These are phyloP conservation scores for Drosophila chauvacae DNA, from an alignment of 1,140 invertebrate species.

Conservation along the genomic window DNA sequence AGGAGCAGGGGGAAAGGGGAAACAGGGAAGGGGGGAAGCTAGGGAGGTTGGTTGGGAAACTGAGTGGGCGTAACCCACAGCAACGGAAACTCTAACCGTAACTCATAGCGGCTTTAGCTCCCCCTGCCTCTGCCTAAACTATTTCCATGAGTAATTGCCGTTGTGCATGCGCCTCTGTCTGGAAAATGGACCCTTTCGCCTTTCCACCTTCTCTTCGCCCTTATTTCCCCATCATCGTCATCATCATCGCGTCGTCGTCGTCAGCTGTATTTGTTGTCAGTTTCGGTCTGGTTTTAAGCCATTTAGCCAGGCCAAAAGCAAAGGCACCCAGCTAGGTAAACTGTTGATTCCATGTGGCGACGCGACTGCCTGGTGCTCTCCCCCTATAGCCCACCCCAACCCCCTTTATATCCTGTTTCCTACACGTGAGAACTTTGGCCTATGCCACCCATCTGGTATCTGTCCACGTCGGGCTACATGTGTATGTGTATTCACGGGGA, in stretches of 20 bases:
- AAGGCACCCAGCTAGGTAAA: slow-evolving; percentile 65
- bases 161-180: slow-evolving; percentile 58
- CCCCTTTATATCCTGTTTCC: background rate
- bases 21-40: background rate
- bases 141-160: slow-evolving; percentile 77
- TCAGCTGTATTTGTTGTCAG: slow-evolving; percentile 64
- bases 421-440: slow-evolving; percentile 40
- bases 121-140: slow-evolving; percentile 1
- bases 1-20: background rate
- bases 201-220: background rate
- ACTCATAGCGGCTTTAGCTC: slow-evolving; percentile 39
- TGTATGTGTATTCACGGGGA: background rate
- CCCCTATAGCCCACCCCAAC: background rate
- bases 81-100: slow-evolving; percentile 51
- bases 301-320: slow-evolving; percentile 61
- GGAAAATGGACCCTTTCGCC: slow-evolving; percentile 18
- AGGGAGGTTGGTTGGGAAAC: slow-evolving; percentile 7
- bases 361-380: slow-evolving; percentile 33
- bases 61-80: slow-evolving; percentile 10
- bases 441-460: slow-evolving; percentile 30
- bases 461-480: slow-evolving; percentile 22
- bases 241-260: slow-evolving; percentile 27
- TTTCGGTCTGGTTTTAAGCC: slow-evolving; percentile 61
- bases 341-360: slow-evolving; percentile 74
- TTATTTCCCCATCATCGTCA: slow-evolving; percentile 11